Base-by-base conservation (phyloP, 2,888 invertebrate species). In the Agrenia bidenticulata region DNA sequence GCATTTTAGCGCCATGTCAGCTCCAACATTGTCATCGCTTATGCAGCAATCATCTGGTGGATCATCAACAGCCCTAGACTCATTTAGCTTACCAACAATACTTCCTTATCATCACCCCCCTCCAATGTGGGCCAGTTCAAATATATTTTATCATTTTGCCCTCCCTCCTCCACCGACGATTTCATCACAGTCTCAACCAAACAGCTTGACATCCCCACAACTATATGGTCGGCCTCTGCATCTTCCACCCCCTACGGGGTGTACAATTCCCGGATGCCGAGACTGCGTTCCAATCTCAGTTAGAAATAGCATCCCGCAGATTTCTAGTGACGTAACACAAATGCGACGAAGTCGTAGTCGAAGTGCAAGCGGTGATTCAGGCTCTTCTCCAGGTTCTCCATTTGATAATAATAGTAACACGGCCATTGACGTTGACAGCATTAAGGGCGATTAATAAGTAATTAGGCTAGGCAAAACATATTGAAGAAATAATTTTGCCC, bases 71-170 rank as follows among this genome's bases (percentile, higher is more conserved):
- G 15, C 24, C 15, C 21, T 13, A 45, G 58, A 58, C 23, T 26
- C 58, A 5, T 58, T 45, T 27, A 42, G 24, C n/a, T 27, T 58
- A 11, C 23, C 57, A 37, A 17, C 58, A 17, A 45, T 58, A 5
- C 49, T 76, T 0, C 76, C 76, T n/a, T 76, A 76, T 61, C 73
- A 73, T 59, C 57, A 57, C 7, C 42, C 58, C n/a, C 66, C 76
- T 17, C 74, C 74, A 17, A 68, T 74, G 72, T 74, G 74, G 74
- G 74, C 73, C 1, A 73, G 73, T 67, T 74, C 74, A 15, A 76
- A 76, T 32, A 72, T 76, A 1, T 76, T 76, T 45, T 76, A 76
- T 45, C 76, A 76, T 53, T 76, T 76, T 69, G 74, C 74, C 19
- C 67, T 76, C 1, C 74, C 76, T 15, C 73, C 66, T 13, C 55